A percentile compares a stretch with the other conserved stretches of the same genome.
Evolutionary conservation across 2,888 invertebrate genomes (phyloP).

Genomic region (Ichneumoninae sp.): DNA sequence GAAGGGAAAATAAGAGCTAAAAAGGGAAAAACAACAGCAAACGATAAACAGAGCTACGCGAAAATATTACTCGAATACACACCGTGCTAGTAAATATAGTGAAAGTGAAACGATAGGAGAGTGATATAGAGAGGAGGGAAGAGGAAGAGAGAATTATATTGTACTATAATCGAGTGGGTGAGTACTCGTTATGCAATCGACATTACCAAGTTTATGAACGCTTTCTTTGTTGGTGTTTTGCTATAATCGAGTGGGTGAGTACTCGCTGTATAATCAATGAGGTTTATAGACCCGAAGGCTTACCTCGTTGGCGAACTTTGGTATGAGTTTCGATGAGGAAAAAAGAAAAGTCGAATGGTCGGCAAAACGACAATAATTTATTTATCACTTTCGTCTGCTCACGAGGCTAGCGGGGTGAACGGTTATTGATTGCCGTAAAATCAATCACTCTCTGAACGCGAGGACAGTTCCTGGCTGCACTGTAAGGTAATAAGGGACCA

Average conservation of each 20-base stretch:
- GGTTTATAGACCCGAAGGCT: background rate
- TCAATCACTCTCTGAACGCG: too few relatives aligned
- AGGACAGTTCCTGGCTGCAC: too few relatives aligned
- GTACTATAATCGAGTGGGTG: slow-evolving; percentile 49
- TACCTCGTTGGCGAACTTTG: background rate
- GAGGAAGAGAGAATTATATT: slow-evolving; percentile 32
- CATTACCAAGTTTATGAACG: background rate
- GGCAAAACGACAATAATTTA: too few relatives aligned
- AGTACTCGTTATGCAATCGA: slow-evolving; percentile 26
- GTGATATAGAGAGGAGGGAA: slow-evolving; percentile 5
- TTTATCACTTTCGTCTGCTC: too few relatives aligned
- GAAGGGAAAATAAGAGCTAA: slow-evolving; percentile 6
- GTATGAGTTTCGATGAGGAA: background rate
- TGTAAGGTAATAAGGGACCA: too few relatives aligned
- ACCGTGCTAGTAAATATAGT: slow-evolving; percentile 19
- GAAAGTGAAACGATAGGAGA: slow-evolving; percentile 14
- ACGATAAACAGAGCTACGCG: slow-evolving; percentile 54
- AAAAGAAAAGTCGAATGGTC: background rate
- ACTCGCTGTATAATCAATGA: background rate
- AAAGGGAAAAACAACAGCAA: background rate
- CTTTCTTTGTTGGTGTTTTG: slow-evolving; percentile 14
- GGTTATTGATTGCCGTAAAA: too few relatives aligned
- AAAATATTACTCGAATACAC: slow-evolving; percentile 35
- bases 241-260: slow-evolving; percentile 54
- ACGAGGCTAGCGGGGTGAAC: too few relatives aligned